Percentiles rank a stretch among this genome's conserved stretches.
Conservation (phyloP, 1,140 invertebrate species). For the Brachionus manjavacas region DNA sequence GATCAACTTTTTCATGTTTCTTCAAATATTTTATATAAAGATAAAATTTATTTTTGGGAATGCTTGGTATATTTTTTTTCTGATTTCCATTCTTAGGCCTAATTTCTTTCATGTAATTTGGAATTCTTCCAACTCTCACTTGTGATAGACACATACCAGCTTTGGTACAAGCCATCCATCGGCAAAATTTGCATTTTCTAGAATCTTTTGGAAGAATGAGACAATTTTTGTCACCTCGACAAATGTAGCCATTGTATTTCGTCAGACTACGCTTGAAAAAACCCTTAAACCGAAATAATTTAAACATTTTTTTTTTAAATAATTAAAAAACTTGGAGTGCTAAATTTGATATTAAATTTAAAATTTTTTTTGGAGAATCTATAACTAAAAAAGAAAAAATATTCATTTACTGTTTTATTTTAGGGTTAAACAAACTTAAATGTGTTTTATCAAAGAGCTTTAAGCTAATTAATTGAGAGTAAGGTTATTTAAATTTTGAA, state of each 20-base stretch:
- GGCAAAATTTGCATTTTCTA: conserved; percentile 56
- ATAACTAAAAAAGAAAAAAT: too few relatives aligned
- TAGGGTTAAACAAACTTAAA: too few relatives aligned
- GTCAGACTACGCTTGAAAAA: conserved; percentile 57
- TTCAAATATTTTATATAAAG: not conserved
- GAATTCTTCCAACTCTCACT: not conserved
- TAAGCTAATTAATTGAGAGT: too few relatives aligned
- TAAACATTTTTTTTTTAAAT: not conserved
- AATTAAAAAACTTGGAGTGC: too few relatives aligned
- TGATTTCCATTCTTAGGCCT: not conserved
- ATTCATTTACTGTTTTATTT: too few relatives aligned
- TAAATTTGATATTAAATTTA: too few relatives aligned
- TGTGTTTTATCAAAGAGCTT: too few relatives aligned
- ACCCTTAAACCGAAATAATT: conserved; percentile 45
- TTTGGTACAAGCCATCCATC: conserved; percentile 56
- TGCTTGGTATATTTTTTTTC: not conserved
- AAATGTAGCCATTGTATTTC: conserved; percentile 56
- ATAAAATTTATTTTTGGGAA: not conserved
- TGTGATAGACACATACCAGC: not conserved
- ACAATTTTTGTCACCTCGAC: conserved; percentile 55
- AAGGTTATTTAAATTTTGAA: too few relatives aligned
- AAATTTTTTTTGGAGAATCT: too few relatives aligned
- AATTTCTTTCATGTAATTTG: not conserved
- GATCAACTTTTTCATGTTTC: not conserved
- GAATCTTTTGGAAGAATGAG: conserved; percentile 53